Evolutionary conservation across 2,113 vertebrate species (phyloP), one percentile per base, ranked within the genome.

Genomic region (Hippolais icterina): DNA sequence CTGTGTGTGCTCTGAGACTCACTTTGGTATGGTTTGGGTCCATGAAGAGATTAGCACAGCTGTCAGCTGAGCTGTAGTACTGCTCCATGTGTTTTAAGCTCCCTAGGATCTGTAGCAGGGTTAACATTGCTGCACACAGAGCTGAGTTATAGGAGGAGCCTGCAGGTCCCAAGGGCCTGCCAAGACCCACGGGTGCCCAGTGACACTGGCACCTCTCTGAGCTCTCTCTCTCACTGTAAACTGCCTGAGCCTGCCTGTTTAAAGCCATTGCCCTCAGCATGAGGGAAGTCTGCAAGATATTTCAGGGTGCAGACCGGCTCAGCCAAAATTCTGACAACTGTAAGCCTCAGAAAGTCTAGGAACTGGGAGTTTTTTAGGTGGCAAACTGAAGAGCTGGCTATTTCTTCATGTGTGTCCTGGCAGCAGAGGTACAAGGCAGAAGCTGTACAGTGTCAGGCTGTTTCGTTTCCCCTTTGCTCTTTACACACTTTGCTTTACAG

Each of bases 131-230:
- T 64, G 53, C 21, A 39, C 1, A 6, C 0, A 41, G 5, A 49
- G 12, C 42, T 57, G 31, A 75, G 52, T 31, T 63, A 3, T 3
- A 6, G 46, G 50, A 72, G 25, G 35, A 83, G 25, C 33, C 25
- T 42, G 52, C 52, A 49, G 54, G 20, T 75, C 27, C 54, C 12
- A 4, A 19, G 39, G 31, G 29, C 21, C 37, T 6, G 2, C 29
- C 2, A 5, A 39, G 50, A 54, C 23, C 17, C 27, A 47, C 0
- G 0, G 3, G 54, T 65, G n/a, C 29, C 31, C 2, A 2, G 54
- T 14, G 31, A 44, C 60, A 37, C 42, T 61, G 4, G 1, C 52
- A 65, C 2, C 4, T 39, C 31, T 41, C 54, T 21, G 57, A 71
- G 31, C 19, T 57, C 42, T 66, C 20, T 5, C 19, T 57, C 42